Evolutionary conservation across 2,797 vertebrate genomes (phyloP).

Genomic region (Oryzias dopingdopingensis): DNA sequence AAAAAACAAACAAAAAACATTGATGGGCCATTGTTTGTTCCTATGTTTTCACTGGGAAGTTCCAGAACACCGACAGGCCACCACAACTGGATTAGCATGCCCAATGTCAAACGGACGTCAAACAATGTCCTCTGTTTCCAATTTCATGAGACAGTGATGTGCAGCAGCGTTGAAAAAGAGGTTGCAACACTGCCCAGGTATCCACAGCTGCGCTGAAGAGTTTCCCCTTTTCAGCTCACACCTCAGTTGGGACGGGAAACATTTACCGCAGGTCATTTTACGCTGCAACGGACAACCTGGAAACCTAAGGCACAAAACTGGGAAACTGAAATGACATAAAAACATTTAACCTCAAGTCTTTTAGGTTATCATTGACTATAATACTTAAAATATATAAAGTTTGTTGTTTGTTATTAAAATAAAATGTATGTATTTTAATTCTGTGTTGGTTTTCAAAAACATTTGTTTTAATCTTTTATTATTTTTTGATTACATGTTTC

Average conservation of each 20-base stretch:
- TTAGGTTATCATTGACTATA: too few relatives aligned
- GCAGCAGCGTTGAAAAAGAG: constrained; percentile 72
- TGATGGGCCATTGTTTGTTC: constrained; percentile 45
- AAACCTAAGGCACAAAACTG: too few relatives aligned
- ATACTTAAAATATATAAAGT: too few relatives aligned
- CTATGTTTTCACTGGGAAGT: constrained; percentile 39
- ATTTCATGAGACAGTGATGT: constrained; percentile 77
- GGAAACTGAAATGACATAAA: too few relatives aligned
- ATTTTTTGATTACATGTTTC: too few relatives aligned
- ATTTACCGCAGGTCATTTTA: constrained; percentile 20
- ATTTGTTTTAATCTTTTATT: too few relatives aligned
- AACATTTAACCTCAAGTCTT: too few relatives aligned
- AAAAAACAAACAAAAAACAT: constrained; percentile 9
- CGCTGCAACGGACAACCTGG: constrained; percentile 4
- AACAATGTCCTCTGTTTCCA: constrained; percentile 76
- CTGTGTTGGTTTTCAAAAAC: too few relatives aligned
- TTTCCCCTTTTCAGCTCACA: constrained; percentile 29
- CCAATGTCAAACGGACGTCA: constrained; percentile 74
- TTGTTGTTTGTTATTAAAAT: too few relatives aligned
- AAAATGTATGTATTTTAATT: too few relatives aligned
- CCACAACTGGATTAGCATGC: constrained; percentile 51
- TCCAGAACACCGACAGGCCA: constrained; percentile 53
- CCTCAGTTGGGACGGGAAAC: constrained; percentile 9
- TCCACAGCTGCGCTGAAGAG: constrained; percentile 57
- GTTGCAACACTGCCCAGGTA: constrained; percentile 55